These are phyloP conservation scores for Papilio polyxenes DNA, from an alignment of 1,140 invertebrate species.

Conservation along the genomic window DNA sequence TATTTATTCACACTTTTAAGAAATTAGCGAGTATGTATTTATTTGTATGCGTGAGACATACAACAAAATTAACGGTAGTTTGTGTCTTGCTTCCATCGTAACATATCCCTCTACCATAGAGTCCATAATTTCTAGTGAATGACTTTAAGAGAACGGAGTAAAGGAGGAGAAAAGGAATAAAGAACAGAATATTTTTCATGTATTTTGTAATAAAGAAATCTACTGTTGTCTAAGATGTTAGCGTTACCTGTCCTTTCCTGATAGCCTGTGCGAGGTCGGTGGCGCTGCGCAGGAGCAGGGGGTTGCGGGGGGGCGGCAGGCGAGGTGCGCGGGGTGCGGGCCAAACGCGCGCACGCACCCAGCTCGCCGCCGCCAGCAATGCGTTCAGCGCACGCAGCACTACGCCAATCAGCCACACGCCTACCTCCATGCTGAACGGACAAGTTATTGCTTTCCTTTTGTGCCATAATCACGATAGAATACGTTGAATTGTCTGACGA, in stretches of 20 bases:
- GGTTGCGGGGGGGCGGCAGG: slow-evolving; percentile 59
- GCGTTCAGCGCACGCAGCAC: slow-evolving; percentile 68
- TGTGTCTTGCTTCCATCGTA: no score
- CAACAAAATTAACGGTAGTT: no score
- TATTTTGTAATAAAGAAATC: background rate
- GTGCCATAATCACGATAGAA: background rate
- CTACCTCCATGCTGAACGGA: slow-evolving; percentile 71
- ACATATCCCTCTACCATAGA: no score
- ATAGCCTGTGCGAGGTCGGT: slow-evolving; percentile 72
- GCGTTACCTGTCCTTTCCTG: slow-evolving; percentile 70
- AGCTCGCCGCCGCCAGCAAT: slow-evolving; percentile 65
- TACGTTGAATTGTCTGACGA: background rate
- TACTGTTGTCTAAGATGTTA: background rate
- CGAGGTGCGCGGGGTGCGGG: slow-evolving; percentile 48
- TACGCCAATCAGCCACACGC: slow-evolving; percentile 70
- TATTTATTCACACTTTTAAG: no score
- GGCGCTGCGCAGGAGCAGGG: slow-evolving; percentile 74
- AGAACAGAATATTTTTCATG: no score
- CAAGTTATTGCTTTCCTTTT: background rate
- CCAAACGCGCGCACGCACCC: slow-evolving; percentile 53
- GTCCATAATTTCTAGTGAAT: no score
- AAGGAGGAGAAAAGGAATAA: no score
- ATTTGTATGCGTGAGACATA: background rate
- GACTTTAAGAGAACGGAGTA: no score
- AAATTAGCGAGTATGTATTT: background rate